Percentiles rank a stretch among this genome's conserved stretches.
Evolutionary conservation across 2,113 vertebrate genomes (phyloP).

Genomic region (Barnardius zonarius): DNA sequence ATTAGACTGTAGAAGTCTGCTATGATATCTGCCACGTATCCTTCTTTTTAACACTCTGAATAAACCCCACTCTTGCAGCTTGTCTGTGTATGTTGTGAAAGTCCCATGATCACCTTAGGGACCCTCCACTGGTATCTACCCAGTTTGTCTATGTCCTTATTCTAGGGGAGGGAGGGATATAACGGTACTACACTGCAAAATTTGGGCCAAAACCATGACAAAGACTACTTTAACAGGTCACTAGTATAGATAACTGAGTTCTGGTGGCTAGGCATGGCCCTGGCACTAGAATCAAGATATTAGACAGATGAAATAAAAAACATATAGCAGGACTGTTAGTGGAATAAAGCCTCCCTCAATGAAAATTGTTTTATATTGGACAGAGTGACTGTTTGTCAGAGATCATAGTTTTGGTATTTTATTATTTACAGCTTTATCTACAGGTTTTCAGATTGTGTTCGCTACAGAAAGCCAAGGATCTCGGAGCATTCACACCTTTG

Average conservation of each 20-base stretch:
- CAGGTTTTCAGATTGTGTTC: not conserved
- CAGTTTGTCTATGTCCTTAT: not conserved
- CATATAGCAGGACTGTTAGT: not conserved
- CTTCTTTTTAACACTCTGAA: not conserved
- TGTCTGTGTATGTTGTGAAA: too few species aligned
- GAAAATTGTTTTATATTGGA: not conserved
- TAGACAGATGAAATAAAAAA: not conserved
- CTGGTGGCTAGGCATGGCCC: not conserved
- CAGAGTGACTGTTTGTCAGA: not conserved
- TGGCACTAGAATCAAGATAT: not conserved
- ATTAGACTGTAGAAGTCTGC: not conserved
- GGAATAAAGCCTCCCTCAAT: not conserved
- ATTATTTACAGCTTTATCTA: not conserved
- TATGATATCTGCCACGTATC: accelerated
- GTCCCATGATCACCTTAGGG: not conserved
- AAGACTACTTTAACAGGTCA: not conserved
- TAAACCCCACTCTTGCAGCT: not conserved
- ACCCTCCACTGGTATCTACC: not conserved
- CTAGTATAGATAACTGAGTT: not conserved
- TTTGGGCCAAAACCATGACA: not conserved
- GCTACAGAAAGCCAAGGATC: not conserved
- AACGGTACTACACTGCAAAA: not conserved
- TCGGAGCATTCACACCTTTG: not conserved
- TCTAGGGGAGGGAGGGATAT: not conserved
- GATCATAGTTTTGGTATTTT: not conserved